Conservation (phyloP, 1,140 invertebrate species). For the Microplitis demolitor region DNA sequence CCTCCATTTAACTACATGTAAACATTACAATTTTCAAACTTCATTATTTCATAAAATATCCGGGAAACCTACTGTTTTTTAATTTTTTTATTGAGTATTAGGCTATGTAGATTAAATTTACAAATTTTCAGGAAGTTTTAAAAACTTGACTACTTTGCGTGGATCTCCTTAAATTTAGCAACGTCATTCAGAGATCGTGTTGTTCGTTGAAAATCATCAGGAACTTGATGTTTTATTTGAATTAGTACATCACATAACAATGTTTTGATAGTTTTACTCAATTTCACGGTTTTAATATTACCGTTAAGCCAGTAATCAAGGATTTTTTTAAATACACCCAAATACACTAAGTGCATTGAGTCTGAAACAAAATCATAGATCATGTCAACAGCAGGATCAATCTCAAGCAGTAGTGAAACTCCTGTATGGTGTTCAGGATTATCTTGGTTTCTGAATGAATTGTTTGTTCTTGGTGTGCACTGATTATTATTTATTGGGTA, state of each 20-base stretch:
- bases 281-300: background rate
- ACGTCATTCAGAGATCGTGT: conserved; percentile 25
- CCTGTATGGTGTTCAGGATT: conserved; percentile 16
- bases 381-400: conserved; percentile 25
- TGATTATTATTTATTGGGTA: conserved; percentile 1
- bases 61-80: too few relatives aligned
- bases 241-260: background rate
- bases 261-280: background rate
- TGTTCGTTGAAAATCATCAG: conserved; percentile 36
- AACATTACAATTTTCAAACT: too few relatives aligned
- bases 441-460: background rate
- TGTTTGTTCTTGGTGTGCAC: background rate
- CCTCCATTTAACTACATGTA: too few relatives aligned
- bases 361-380: conserved; percentile 33
- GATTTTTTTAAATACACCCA: conserved; percentile 36
- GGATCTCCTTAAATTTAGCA: conserved; percentile 33
- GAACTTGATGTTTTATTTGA: conserved; percentile 18
- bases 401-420: conserved; percentile 7
- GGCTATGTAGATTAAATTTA: too few relatives aligned
- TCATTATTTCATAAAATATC: too few relatives aligned
- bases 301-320: conserved; percentile 28
- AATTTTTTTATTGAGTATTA: too few relatives aligned
- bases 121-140: too few relatives aligned
- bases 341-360: conserved; percentile 36
- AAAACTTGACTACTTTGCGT: too few relatives aligned